These are phyloP conservation scores for Dryadula phaetusa DNA, from an alignment of 2,888 invertebrate genomes.

Conservation along the genomic window DNA sequence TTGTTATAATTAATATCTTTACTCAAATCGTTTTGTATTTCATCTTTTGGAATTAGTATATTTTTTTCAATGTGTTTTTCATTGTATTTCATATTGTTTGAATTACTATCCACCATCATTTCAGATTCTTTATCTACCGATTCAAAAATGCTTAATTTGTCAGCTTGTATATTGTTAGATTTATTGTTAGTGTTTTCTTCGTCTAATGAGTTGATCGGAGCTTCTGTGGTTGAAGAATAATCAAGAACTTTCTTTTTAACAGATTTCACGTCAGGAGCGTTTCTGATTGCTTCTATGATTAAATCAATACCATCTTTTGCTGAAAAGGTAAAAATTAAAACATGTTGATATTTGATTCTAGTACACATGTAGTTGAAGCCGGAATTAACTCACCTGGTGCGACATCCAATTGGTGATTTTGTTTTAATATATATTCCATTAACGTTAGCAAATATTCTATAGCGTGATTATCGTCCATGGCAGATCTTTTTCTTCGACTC, in stretches of 20 bases:
- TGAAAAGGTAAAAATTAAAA: conserved; percentile 50
- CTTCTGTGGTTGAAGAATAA: conserved; percentile 12
- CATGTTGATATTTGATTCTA: not conserved
- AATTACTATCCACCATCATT: not conserved
- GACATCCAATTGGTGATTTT: conserved; percentile 55
- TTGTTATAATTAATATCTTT: conserved; percentile 4
- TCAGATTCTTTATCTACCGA: conserved; percentile 33
- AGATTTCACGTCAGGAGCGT: conserved; percentile 67
- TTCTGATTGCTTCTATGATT: conserved; percentile 70
- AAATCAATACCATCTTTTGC: conserved; percentile 72
- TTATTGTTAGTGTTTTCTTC: conserved; percentile 21
- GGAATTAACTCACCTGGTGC: conserved; percentile 58
- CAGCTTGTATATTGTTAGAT: not conserved
- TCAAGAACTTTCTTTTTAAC: conserved; percentile 51
- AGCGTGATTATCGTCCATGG: conserved; percentile 56
- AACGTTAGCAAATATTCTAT: conserved; percentile 68
- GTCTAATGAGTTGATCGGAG: not conserved
- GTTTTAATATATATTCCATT: conserved; percentile 71
- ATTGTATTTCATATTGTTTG: not conserved
- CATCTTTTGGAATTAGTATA: not conserved
- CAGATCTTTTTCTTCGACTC: conserved; percentile 57
- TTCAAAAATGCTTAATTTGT: conserved; percentile 31
- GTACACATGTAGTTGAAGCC: not conserved
- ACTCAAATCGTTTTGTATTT: conserved; percentile 6
- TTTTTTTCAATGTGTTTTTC: conserved; percentile 3